Conservation (phyloP, 53 echinoderm and acorn worm species). For the Stichopus horrens region DNA sequence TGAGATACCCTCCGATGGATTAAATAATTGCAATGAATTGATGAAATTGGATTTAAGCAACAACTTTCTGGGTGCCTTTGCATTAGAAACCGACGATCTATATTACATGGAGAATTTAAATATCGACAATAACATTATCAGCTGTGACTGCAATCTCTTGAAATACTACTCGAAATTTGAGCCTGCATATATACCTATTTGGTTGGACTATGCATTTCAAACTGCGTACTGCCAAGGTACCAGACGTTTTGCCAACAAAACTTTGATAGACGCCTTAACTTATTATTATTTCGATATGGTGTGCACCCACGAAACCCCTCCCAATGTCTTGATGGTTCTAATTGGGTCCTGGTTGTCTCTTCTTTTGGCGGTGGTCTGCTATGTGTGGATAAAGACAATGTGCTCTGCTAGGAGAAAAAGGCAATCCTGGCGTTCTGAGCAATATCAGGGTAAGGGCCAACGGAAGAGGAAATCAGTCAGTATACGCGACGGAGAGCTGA, state of each 20-base stretch:
- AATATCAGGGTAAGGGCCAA: background rate
- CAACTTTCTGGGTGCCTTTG: conserved; percentile 2
- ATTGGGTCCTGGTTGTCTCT: conserved; percentile 29
- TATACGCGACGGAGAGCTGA: background rate
- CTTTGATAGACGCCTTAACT: background rate
- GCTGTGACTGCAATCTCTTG: conserved; percentile 21
- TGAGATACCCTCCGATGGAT: background rate
- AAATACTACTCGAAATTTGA: background rate
- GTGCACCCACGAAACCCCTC: conserved; percentile 27
- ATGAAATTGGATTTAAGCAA: background rate
- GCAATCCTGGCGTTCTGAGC: background rate
- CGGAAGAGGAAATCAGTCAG: background rate
- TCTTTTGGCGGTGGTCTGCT: background rate
- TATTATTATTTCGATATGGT: conserved; percentile 18
- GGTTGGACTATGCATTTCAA: background rate
- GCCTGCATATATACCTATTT: background rate
- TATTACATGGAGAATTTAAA: conserved; percentile 11
- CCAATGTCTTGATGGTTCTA: background rate
- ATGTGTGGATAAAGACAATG: conserved; percentile 28
- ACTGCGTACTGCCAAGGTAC: background rate
- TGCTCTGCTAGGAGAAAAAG: conserved; percentile 18
- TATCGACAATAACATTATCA: background rate
- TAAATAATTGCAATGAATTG: background rate
- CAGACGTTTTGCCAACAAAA: background rate
- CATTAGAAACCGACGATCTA: background rate